Percentiles rank a stretch among this genome's conserved stretches.
Conservation (phyloP, 2,797 vertebrate genomes). For the Loriculus beryllinus region DNA sequence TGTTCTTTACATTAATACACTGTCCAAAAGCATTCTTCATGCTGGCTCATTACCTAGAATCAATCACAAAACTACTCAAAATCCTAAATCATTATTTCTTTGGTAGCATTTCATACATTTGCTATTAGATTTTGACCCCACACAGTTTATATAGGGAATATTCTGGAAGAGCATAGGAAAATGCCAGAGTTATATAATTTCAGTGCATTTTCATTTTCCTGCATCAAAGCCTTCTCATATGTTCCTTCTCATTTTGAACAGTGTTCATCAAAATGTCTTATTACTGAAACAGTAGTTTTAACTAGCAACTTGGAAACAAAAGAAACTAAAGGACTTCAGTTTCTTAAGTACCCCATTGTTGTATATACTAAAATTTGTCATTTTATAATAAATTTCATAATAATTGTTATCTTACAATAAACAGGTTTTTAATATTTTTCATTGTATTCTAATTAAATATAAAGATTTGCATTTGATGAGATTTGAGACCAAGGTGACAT, state of each 20-base stretch:
- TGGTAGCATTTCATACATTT: neutral
- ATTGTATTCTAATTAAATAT: neutral
- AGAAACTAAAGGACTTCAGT: neutral
- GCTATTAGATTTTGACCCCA: neutral
- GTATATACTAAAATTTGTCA: neutral
- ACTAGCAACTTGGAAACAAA: neutral
- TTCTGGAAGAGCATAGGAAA: neutral
- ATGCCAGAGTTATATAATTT: neutral
- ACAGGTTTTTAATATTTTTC: neutral
- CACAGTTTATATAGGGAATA: neutral
- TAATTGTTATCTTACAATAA: neutral
- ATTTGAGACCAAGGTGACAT: neutral
- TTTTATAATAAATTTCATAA: neutral
- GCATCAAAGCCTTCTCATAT: neutral
- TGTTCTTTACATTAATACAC: neutral
- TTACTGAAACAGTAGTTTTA: neutral
- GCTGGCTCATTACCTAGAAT: neutral
- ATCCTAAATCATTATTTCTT: neutral
- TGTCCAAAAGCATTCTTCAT: neutral
- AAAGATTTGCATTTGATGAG: neutral
- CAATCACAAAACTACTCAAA: neutral
- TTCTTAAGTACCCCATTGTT: neutral
- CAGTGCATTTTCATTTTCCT: neutral
- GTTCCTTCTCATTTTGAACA: neutral
- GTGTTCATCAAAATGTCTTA: neutral